Conservation (phyloP, 2,113 vertebrate genomes). For the Synchiropus splendidus region DNA sequence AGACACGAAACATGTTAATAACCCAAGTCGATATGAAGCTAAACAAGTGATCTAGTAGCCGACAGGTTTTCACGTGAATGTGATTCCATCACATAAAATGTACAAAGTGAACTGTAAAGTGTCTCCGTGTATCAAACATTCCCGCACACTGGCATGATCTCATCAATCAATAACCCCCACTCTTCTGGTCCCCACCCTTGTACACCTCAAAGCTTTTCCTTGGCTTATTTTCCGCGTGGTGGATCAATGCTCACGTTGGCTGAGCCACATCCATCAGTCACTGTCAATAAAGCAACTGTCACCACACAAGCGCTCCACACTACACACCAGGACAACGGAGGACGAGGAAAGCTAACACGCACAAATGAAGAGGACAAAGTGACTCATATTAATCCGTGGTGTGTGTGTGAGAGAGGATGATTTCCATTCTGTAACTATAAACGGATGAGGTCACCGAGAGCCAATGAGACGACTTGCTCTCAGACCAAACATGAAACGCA, state of each 20-base stretch:
- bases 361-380: conserved; percentile 15
- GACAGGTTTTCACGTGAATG: no score
- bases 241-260: conserved; percentile 31
- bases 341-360: neutral
- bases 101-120: no score
- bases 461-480: conserved; percentile 36
- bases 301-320: conserved; percentile 4
- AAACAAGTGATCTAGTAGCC: no score
- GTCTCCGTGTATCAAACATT: conserved; percentile 30
- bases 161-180: conserved; percentile 45
- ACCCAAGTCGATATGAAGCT: no score
- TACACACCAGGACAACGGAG: neutral
- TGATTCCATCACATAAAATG: no score
- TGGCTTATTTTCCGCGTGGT: conserved; percentile 13
- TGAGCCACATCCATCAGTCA: conserved; percentile 16
- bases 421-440: conserved; percentile 23
- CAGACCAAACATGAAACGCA: no score
- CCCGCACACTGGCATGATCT: conserved; percentile 45
- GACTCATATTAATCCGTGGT: conserved; percentile 17
- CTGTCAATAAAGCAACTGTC: conserved; percentile 11
- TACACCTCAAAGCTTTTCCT: conserved; percentile 1
- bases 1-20: no score
- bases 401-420: conserved; percentile 8
- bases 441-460: conserved; percentile 41
- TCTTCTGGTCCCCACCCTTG: conserved; percentile 21